Evolutionary conservation across 2,888 invertebrate genomes (phyloP).

Genomic region (Hirudinaria manillensis): DNA sequence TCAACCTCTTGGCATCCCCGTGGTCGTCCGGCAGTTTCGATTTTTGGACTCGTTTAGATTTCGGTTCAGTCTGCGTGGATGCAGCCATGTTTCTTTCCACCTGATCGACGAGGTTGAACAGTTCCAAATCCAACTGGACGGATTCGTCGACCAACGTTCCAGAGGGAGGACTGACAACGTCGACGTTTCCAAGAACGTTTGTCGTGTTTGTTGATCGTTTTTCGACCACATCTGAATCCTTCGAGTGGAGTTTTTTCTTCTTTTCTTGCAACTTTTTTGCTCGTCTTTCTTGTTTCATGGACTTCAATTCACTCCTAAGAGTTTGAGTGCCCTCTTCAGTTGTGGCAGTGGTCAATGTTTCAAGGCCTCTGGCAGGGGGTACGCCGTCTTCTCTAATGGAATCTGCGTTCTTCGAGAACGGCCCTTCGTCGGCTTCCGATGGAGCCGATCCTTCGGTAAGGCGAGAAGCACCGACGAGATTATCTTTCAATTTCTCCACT

Average conservation of each 20-base stretch:
- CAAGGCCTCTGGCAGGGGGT: no score
- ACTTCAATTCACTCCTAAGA: conserved; percentile 15
- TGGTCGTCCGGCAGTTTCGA: neutral
- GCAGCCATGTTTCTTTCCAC: conserved; percentile 35
- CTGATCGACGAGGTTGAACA: neutral
- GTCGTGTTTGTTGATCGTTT: no score
- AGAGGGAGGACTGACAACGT: neutral
- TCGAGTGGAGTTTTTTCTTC: neutral
- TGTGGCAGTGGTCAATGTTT: neutral
- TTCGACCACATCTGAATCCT: neutral
- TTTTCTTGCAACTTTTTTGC: conserved; percentile 10
- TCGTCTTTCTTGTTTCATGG: conserved; percentile 5
- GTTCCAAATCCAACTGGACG: no score
- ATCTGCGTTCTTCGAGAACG: no score
- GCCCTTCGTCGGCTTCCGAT: no score
- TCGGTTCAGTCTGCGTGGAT: conserved; percentile 33
- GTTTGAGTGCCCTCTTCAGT: conserved; percentile 19
- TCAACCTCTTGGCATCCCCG: neutral
- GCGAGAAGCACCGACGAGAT: neutral
- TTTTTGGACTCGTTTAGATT: conserved; percentile 11
- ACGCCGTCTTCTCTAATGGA: no score
- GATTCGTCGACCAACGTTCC: no score
- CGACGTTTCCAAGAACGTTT: neutral
- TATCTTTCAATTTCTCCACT: neutral
- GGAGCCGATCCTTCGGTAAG: no score